Evolutionary conservation across 2,797 vertebrate species (phyloP).

Genomic region (Danio albolineatus): DNA sequence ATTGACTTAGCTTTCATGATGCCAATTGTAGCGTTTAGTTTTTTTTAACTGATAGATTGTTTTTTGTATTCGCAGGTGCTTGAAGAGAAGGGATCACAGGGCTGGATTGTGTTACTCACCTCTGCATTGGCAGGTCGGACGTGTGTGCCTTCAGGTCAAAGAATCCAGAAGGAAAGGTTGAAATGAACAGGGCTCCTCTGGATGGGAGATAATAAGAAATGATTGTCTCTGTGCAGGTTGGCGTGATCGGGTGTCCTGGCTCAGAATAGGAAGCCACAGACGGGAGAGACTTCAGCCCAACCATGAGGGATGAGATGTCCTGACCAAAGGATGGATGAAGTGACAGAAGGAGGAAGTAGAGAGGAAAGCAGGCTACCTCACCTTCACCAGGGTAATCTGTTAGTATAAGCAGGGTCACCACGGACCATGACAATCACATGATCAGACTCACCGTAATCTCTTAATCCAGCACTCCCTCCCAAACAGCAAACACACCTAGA

Average conservation of each 20-base stretch:
- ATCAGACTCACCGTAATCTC: conserved; percentile 75
- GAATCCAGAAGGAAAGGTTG: conserved; percentile 30
- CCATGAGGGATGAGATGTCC: conserved; percentile 45
- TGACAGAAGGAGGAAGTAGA: conserved; percentile 56
- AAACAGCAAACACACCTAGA: conserved; percentile 45
- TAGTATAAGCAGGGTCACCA: conserved; percentile 78
- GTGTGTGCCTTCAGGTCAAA: conserved; percentile 17
- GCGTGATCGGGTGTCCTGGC: neutral
- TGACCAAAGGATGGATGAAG: conserved; percentile 48
- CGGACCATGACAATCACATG: conserved; percentile 76
- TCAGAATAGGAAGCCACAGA: neutral
- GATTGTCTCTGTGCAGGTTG: neutral
- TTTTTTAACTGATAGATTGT: neutral
- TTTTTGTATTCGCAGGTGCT: neutral
- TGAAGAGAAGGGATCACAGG: neutral
- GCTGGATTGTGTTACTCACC: conserved; percentile 47
- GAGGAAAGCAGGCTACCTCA: conserved; percentile 62
- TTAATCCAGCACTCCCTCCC: conserved; percentile 73
- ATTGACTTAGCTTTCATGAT: neutral
- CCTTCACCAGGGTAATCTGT: conserved; percentile 76
- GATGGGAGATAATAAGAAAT: neutral
- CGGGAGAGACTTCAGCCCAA: neutral
- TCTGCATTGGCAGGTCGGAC: conserved; percentile 37
- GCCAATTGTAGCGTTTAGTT: neutral
- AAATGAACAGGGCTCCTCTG: conserved; percentile 17